Percentiles rank a stretch among this genome's conserved stretches.
phyloP scores from a whole-genome alignment of 2,113 vertebrate species.

The Sphaerodactylus townsendi region DNA sequence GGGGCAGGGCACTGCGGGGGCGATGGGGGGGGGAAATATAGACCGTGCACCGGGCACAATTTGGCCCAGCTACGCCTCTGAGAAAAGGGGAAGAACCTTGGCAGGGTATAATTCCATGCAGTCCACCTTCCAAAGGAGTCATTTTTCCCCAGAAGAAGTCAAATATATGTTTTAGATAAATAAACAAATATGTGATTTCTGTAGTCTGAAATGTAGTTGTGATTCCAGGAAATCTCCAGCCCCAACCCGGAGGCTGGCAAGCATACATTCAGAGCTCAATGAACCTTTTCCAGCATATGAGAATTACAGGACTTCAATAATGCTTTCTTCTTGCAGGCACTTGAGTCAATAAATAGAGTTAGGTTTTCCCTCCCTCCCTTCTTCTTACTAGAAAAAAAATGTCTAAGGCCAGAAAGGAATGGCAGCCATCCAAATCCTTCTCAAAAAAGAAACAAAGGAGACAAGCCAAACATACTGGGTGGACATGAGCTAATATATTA shows the following conservation, averaged over 20 bases:
- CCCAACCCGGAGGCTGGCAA: too few species aligned
- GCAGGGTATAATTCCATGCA: too few species aligned
- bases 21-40: too few species aligned
- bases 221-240: neutral
- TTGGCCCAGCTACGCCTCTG: too few species aligned
- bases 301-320: neutral
- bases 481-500: constrained; percentile 19
- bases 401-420: constrained; percentile 18
- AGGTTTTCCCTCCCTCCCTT: neutral
- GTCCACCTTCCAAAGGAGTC: too few species aligned
- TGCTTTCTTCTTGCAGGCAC: constrained; percentile 16
- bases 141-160: too few species aligned
- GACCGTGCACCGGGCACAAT: too few species aligned
- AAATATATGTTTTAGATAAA: too few species aligned
- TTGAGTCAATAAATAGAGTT: constrained; percentile 14
- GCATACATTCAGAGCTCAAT: constrained; percentile 25
- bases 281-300: constrained; percentile 24
- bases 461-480: constrained; percentile 2
- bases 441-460: neutral
- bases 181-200: too few species aligned
- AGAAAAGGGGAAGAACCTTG: too few species aligned
- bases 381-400: neutral
- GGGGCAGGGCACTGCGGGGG: too few species aligned
- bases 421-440: neutral
- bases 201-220: neutral